Evolutionary conservation across 2,888 invertebrate species (phyloP), one percentile per base, ranked within the genome.

Genomic region (Volucella inanis): DNA sequence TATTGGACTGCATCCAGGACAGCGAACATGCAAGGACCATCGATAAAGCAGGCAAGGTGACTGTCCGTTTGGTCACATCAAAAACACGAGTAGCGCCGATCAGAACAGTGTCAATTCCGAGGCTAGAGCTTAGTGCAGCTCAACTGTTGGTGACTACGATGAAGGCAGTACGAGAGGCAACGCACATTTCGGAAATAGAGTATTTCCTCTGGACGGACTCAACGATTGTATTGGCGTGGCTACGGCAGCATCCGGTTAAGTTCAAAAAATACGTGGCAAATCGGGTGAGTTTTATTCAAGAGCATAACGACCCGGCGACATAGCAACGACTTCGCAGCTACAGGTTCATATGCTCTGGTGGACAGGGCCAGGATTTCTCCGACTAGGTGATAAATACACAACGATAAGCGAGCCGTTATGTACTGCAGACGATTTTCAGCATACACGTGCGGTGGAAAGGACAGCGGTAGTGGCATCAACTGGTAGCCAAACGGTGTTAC

Each of bases 311-410:
- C 22, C 47, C 68, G 22, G 18, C 68, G 3, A 18, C 68, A 41
- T 77, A 61, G 61, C 47, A 31, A 68, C 52, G 41, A 41, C 57
- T 22, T 31, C 55, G 22, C 70, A 77, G 62, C 22, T 77, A 41
- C 38, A 70, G 55, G 55, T 47, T 49, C 55, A 70, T 52, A 43
- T 14, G 10, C 71, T 78, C 15, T 64, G 78, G 78, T 78, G 70
- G 70, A 22, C 50, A 8, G 64, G 70, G 0, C 78, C 64, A 8
- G 64, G 50, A 22, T 71, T 71, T 38, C 54, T 78, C 10, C 55
- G 50, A 47, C 39, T 8, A 38, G 45, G 55, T 11, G 49, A 64
- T 57, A 2, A 0, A n/a, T 55, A 57, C 18, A 39, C 14, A 11
- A 64, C 15, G 9, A 2, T 9, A 65, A 14, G 57, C 41, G 65